Base-by-base conservation (phyloP, 2,113 vertebrate genomes). In the Sylvilagus bachmani region DNA sequence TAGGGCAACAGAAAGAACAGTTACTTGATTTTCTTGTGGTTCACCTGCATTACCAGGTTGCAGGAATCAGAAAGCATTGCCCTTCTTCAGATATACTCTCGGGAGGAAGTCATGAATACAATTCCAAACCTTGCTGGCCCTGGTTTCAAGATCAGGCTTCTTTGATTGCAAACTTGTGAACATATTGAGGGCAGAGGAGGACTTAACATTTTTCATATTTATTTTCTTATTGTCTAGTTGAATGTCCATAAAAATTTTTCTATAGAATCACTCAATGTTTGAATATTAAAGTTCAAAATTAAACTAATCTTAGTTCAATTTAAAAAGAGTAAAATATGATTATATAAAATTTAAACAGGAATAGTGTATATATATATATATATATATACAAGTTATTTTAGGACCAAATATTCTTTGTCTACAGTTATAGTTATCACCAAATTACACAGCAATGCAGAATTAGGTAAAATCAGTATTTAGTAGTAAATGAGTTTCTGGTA, bases 251-350 rank as follows among this genome's bases (percentile, higher is more conserved):
- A 53, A n/a, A 38, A 85, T 29, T 51, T 74, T 83, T 90, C 29
- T 12, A 75, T 51, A 78, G 19, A 13, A 79, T 80, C 5, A 91
- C 49, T 64, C 22, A 84, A 36, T 74, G 14, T 85, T 88, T 95
- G 16, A 89, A 61, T 86, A 91, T 38, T 14, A 90, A 93, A 89
- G 79, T 55, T 61, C 38, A 67, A 62, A 86, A 24, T 81, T 5
- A 92, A 62, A 90, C 8, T 81, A 91, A 89, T 88, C 38, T 80
- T 94, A 78, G 19, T 86, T 90, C 8, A 89, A 73, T 89, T 90
- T 67, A 36, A 77, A 94, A 94, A 78, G 5, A 36, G 67, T 62
- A 10, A 94, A 92, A 93, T 10, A 92, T 69, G 49, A 90, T 82
- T 71, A 92, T 33, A 33, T 6, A 86, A 21, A 61, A 85, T 75